Conservation (phyloP, 2,113 vertebrate species). For the Galemys pyrenaicus region DNA sequence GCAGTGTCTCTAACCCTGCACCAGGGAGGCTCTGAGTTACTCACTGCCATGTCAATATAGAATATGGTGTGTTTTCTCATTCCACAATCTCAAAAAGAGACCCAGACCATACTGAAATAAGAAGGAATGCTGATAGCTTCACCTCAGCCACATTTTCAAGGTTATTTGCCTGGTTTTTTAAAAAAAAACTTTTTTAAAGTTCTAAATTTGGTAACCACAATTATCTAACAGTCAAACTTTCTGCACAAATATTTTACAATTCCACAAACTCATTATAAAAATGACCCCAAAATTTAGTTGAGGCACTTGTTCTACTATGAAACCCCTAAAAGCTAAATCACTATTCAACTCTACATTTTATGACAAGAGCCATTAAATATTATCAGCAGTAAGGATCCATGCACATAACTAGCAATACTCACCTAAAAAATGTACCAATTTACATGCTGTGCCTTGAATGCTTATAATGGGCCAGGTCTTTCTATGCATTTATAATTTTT, state of each 20-base stretch:
- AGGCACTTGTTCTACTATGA: background rate
- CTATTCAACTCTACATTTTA: background rate
- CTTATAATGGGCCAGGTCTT: background rate
- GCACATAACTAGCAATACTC: background rate
- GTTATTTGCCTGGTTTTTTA: background rate
- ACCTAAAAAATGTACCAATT: background rate
- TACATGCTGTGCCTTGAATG: background rate
- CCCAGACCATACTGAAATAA: background rate
- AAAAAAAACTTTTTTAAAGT: background rate
- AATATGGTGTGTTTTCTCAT: background rate
- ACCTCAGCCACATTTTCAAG: background rate
- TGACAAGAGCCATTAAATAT: background rate
- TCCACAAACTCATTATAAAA: background rate
- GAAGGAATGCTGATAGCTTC: background rate
- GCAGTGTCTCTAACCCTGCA: too few relatives aligned
- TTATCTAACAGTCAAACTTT: background rate
- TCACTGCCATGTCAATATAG: background rate
- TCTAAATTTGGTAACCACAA: conserved; percentile 30
- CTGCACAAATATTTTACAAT: background rate
- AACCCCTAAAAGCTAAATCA: background rate
- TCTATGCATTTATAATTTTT: conserved; percentile 20
- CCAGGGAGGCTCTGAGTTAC: too few relatives aligned
- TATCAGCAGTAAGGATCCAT: background rate
- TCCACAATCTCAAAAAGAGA: background rate
- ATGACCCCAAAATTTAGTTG: background rate